Evolutionary conservation across 2,888 invertebrate genomes (phyloP).

Genomic region (Lasioglossum zephyrum): DNA sequence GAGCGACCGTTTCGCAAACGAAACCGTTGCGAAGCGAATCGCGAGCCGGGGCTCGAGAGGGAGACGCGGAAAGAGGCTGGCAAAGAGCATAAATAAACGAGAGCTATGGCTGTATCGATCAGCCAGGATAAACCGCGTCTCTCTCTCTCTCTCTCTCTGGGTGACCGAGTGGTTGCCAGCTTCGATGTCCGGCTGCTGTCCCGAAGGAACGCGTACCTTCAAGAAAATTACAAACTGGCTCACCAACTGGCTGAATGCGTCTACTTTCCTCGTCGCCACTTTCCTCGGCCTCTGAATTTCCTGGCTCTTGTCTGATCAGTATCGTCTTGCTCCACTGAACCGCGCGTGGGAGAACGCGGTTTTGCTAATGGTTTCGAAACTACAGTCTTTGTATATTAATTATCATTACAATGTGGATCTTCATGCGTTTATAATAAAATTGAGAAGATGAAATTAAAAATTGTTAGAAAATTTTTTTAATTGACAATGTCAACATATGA

Average conservation of each 20-base stretch:
- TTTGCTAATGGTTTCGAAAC: no score
- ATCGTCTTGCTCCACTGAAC: not conserved
- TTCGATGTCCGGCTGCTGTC: slow-evolving; percentile 16
- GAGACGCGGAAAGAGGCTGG: slow-evolving; percentile 16
- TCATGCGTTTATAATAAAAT: no score
- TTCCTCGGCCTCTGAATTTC: not conserved
- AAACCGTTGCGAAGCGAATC: not conserved
- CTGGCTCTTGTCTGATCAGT: not conserved
- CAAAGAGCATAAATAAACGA: slow-evolving; percentile 59
- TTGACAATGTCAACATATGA: no score
- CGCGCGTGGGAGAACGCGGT: not conserved
- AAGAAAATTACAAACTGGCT: not conserved
- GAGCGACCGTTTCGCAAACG: slow-evolving; percentile 23
- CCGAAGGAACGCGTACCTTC: slow-evolving; percentile 18
- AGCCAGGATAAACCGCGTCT: slow-evolving; percentile 44
- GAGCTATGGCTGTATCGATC: slow-evolving; percentile 63
- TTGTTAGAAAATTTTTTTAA: no score
- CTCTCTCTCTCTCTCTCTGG: slow-evolving; percentile 7
- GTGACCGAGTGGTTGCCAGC: slow-evolving; percentile 18
- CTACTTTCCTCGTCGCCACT: not conserved
- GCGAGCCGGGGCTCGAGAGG: not conserved
- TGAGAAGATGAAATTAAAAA: no score
- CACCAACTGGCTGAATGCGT: not conserved
- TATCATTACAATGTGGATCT: no score
- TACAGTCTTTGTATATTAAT: no score